phyloP scores from a whole-genome alignment of 2,888 invertebrate genomes.

The Amphiduros pacificus region DNA sequence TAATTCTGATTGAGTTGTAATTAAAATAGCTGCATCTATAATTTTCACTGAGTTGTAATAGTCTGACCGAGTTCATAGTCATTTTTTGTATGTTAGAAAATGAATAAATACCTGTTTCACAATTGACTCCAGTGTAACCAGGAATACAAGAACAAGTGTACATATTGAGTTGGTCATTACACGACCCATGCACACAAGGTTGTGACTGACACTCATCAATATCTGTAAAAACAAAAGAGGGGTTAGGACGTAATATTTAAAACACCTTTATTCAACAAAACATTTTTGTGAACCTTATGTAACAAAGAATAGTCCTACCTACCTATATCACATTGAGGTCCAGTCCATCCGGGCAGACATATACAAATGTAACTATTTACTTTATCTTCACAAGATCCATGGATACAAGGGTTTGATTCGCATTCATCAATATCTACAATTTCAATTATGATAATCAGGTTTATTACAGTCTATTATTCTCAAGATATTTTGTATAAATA shows the following conservation, averaged over 20 bases:
- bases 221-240: no score
- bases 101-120: conserved; percentile 13
- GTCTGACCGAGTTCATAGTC: no score
- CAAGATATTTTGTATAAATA: background rate
- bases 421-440: no score
- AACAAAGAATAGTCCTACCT: no score
- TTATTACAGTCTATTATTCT: background rate
- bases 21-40: no score
- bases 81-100: background rate
- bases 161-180: conserved; percentile 9
- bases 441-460: no score
- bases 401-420: conserved; percentile 19
- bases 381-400: conserved; percentile 8
- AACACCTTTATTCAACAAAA: no score
- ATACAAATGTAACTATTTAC: conserved; percentile 71
- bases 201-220: conserved; percentile 20
- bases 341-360: conserved; percentile 61
- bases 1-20: no score
- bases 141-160: conserved; percentile 22
- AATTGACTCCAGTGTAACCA: conserved; percentile 72
- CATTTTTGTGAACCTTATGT: no score
- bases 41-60: no score
- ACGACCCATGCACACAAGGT: conserved; percentile 21
- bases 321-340: conserved; percentile 25
- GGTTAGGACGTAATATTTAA: no score